These are phyloP conservation scores for Epirrhoe alternata DNA, from an alignment of 2,888 invertebrate genomes.

Conservation along the genomic window DNA sequence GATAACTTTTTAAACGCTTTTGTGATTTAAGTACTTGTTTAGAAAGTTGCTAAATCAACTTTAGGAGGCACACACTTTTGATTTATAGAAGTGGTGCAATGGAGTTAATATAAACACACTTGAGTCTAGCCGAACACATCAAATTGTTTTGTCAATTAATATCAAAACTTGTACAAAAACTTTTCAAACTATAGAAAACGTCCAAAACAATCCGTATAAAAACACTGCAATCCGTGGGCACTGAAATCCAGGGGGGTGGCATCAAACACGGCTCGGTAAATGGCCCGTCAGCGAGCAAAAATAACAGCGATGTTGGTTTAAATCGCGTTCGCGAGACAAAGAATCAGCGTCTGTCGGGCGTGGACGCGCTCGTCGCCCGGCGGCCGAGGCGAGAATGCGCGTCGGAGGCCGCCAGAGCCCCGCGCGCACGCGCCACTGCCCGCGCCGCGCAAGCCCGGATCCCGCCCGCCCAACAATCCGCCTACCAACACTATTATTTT, in stretches of 20 bases:
- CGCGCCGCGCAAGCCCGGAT: conserved; percentile 59
- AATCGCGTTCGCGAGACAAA: conserved; percentile 68
- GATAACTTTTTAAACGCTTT: conserved; percentile 78
- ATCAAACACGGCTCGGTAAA: conserved; percentile 53
- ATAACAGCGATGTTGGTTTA: conserved; percentile 65
- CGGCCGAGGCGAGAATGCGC: conserved; percentile 74
- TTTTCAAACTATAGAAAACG: conserved; percentile 23
- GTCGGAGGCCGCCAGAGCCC: conserved; percentile 49
- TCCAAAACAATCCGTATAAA: conserved; percentile 56
- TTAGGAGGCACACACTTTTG: conserved; percentile 7
- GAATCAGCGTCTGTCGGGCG: conserved; percentile 48
- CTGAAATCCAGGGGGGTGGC: conserved; percentile 76
- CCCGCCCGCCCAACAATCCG: conserved; percentile 64
- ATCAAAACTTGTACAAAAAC: conserved; percentile 28
- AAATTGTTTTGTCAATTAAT: conserved; percentile 12
- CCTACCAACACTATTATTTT: conserved; percentile 69
- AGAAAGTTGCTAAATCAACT: conserved; percentile 2
- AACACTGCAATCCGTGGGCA: conserved; percentile 82
- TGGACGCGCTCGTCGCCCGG: conserved; percentile 59
- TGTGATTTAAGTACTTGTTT: conserved; percentile 39
- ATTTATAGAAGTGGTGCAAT: conserved; percentile 8
- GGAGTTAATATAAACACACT: not conserved
- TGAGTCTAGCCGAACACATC: conserved; percentile 20
- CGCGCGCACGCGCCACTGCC: conserved; percentile 54
- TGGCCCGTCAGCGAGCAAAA: conserved; percentile 63